These are phyloP conservation scores for Pogoniulus pusillus DNA, from an alignment of 2,797 vertebrate species.

Conservation along the genomic window DNA sequence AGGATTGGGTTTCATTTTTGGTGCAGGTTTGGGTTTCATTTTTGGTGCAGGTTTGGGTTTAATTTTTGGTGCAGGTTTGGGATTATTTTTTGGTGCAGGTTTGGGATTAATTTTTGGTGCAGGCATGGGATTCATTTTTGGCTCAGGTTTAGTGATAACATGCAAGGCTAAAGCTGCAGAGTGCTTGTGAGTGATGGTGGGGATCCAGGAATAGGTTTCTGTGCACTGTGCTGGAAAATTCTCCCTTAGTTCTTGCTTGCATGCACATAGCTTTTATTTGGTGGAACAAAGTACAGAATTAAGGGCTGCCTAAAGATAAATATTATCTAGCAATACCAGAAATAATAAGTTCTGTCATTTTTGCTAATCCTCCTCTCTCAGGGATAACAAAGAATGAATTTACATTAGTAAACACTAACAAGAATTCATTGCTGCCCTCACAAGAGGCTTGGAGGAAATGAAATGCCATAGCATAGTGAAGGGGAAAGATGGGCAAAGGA, in stretches of 20 bases:
- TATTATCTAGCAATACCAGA: conserved; percentile 38
- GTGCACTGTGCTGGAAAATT: not conserved
- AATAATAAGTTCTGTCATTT: conserved; percentile 65
- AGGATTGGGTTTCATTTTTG: no score
- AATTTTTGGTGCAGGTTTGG: no score
- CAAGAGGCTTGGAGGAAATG: conserved; percentile 38
- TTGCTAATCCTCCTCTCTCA: conserved; percentile 54
- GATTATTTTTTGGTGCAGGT: not conserved
- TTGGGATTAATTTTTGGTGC: no score
- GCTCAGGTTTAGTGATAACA: not conserved
- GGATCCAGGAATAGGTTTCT: not conserved
- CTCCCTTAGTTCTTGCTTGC: not conserved
- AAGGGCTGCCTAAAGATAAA: conserved; percentile 39
- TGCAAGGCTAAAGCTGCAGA: not conserved
- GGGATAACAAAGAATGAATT: conserved; percentile 64
- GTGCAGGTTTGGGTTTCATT: no score
- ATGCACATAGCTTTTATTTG: not conserved
- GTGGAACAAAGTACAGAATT: conserved; percentile 31
- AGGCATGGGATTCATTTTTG: no score
- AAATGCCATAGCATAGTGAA: not conserved
- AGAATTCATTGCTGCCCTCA: conserved; percentile 63
- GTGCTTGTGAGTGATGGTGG: not conserved
- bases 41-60: no score
- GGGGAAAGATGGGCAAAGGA: not conserved
- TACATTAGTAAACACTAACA: conserved; percentile 64